These are phyloP conservation scores for Scolanthus callimorphus DNA, from an alignment of 92 coral and sea anemone genomes.

Conservation along the genomic window DNA sequence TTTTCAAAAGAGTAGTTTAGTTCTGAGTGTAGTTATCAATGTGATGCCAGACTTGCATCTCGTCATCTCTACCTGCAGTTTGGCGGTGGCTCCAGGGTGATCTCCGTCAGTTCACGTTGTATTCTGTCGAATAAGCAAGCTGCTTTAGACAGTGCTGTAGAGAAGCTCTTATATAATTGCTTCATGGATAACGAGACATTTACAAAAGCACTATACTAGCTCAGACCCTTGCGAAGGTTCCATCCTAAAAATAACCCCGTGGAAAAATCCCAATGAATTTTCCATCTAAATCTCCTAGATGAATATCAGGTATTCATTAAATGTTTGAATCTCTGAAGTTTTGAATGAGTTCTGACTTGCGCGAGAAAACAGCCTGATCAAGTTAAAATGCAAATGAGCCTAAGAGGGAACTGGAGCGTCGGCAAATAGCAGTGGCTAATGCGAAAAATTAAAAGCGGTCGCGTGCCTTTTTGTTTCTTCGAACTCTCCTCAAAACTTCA, in stretches of 20 bases:
- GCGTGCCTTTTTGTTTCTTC: not conserved
- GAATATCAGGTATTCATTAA: not conserved
- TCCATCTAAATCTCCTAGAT: not conserved
- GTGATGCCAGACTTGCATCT: not conserved
- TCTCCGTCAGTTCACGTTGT: slow-evolving; percentile 95
- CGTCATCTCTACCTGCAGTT: slow-evolving; percentile 81
- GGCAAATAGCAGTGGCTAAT: slow-evolving; percentile 10
- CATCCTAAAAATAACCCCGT: too few relatives aligned
- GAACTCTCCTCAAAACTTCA: not conserved
- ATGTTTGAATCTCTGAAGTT: not conserved
- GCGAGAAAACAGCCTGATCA: not conserved
- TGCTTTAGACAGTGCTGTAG: too few relatives aligned
- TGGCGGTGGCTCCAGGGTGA: slow-evolving; percentile 97
- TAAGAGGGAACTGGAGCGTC: not conserved
- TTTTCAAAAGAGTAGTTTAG: not conserved
- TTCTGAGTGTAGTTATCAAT: not conserved
- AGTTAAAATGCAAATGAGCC: slow-evolving; percentile 24
- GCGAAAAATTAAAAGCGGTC: not conserved
- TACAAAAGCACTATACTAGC: too few relatives aligned
- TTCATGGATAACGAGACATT: too few relatives aligned
- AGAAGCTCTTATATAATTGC: too few relatives aligned
- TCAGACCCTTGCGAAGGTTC: too few relatives aligned
- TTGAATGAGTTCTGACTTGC: not conserved
- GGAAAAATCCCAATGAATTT: too few relatives aligned
- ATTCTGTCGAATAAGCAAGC: slow-evolving; percentile 76